Conservation (phyloP, 2,888 invertebrate species). For the Caenorhabditis sp. region DNA sequence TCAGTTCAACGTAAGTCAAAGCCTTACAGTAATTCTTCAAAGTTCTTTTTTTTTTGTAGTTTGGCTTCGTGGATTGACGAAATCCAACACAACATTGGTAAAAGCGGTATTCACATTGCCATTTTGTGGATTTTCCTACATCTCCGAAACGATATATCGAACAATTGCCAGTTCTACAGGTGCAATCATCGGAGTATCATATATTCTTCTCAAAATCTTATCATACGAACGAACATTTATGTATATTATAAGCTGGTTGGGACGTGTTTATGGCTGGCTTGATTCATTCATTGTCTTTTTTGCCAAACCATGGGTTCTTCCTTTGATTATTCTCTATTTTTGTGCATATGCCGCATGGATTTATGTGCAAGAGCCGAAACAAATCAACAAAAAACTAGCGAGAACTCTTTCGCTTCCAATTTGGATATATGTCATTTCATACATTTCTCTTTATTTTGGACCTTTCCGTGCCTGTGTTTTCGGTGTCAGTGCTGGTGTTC, state of each 20-base stretch:
- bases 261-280: constrained; percentile 53
- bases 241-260: constrained; percentile 56
- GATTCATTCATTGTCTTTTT: constrained; percentile 61
- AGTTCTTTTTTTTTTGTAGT: constrained; percentile 31
- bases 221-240: constrained; percentile 65
- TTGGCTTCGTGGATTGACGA: constrained; percentile 61
- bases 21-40: not conserved
- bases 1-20: constrained; percentile 40
- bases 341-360: constrained; percentile 65
- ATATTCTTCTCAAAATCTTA: constrained; percentile 63
- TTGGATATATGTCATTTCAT: constrained; percentile 66
- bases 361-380: constrained; percentile 60
- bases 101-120: constrained; percentile 76
- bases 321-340: constrained; percentile 59
- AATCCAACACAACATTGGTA: constrained; percentile 73
- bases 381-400: constrained; percentile 64
- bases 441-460: constrained; percentile 59
- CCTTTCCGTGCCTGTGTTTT: constrained; percentile 65
- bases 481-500: constrained; percentile 48
- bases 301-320: constrained; percentile 62
- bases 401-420: constrained; percentile 67
- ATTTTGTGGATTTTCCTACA: constrained; percentile 73
- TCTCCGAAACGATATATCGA: constrained; percentile 53
- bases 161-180: constrained; percentile 51
- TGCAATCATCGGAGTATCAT: constrained; percentile 51